Percentiles rank a stretch among this genome's conserved stretches.
phyloP scores from a whole-genome alignment of 2,888 invertebrate species.

The Flexamia atlantica region DNA sequence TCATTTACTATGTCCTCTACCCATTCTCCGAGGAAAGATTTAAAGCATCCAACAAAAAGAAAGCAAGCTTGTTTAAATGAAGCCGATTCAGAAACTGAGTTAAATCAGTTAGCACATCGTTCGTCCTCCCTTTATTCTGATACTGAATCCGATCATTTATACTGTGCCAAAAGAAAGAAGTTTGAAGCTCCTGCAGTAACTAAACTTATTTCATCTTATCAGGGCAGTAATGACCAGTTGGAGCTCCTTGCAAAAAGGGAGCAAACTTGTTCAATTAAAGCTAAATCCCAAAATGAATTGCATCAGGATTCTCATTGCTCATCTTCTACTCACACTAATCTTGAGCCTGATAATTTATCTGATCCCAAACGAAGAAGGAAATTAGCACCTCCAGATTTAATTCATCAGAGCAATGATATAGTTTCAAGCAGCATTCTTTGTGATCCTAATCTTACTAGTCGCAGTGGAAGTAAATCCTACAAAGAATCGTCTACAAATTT shows the following conservation, averaged over 20 bases:
- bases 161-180: neutral
- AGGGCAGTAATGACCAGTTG: neutral
- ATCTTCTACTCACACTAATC: too few relatives aligned
- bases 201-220: neutral
- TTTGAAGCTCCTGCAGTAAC: neutral
- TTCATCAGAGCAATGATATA: too few relatives aligned
- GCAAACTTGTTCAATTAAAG: neutral
- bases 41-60: neutral
- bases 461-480: too few relatives aligned
- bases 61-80: neutral
- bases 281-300: too few relatives aligned
- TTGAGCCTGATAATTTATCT: too few relatives aligned
- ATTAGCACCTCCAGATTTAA: too few relatives aligned
- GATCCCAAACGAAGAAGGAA: too few relatives aligned
- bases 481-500: too few relatives aligned
- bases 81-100: neutral
- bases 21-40: neutral
- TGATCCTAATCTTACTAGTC: too few relatives aligned
- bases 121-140: neutral
- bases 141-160: neutral
- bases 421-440: too few relatives aligned
- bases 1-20: neutral
- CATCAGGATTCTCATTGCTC: too few relatives aligned
- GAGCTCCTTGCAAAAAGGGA: neutral
- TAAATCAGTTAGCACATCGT: neutral